phyloP scores from a whole-genome alignment of 1,140 invertebrate species.

The Metaphire vulgaris region DNA sequence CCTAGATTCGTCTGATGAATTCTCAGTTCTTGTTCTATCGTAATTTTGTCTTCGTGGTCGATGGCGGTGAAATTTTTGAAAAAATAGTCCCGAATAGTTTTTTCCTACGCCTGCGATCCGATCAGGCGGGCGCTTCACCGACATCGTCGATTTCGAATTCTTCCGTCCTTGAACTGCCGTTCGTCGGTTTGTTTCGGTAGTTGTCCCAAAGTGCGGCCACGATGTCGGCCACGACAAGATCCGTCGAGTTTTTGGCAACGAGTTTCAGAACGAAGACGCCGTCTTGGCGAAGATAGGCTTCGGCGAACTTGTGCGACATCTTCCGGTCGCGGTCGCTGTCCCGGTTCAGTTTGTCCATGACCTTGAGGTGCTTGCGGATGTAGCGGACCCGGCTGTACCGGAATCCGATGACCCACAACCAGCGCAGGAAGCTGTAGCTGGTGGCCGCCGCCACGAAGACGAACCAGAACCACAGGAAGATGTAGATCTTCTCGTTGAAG shows the following conservation, averaged over 20 bases:
- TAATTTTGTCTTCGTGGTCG: no score
- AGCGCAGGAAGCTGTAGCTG: constrained; percentile 47
- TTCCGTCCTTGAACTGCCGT: neutral
- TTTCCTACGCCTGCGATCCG: no score
- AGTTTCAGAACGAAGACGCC: constrained; percentile 34
- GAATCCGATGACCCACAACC: constrained; percentile 39
- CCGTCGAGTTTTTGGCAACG: constrained; percentile 31
- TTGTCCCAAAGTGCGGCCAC: constrained; percentile 43
- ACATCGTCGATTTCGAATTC: constrained; percentile 28
- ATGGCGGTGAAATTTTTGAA: no score
- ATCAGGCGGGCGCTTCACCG: constrained; percentile 7
- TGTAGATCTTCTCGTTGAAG: constrained; percentile 58
- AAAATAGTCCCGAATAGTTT: no score
- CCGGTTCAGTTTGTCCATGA: constrained; percentile 29
- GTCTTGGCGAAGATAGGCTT: constrained; percentile 32
- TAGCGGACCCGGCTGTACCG: constrained; percentile 45
- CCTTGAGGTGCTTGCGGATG: constrained; percentile 50
- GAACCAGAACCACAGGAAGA: constrained; percentile 59
- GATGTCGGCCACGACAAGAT: constrained; percentile 33
- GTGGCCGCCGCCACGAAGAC: constrained; percentile 55
- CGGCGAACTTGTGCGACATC: constrained; percentile 30
- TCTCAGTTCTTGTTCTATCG: no score
- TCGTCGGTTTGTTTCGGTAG: constrained; percentile 30
- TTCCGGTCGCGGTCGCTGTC: constrained; percentile 27
- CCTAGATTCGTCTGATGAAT: no score